Evolutionary conservation across 1,140 invertebrate species (phyloP), one percentile per base, ranked within the genome.

Genomic region (Vollenhovia emeryi): DNA sequence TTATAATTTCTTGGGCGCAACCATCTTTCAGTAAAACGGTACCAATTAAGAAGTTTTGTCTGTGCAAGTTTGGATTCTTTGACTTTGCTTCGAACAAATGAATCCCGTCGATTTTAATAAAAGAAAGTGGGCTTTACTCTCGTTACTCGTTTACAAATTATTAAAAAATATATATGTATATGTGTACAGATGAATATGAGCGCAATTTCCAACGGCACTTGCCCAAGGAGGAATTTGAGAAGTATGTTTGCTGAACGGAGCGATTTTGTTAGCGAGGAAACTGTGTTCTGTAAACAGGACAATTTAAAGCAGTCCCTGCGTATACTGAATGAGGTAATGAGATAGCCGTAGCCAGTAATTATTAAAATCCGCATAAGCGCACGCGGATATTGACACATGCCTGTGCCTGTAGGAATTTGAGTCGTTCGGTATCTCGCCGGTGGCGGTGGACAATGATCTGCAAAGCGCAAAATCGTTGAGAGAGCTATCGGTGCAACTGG

Each of bases 401-500:
- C 36, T 82, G 33, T 5, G 24, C 80, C 40, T 55, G 60, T 59
- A 92, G 87, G 91, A 91, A 88, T 87, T 91, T 27, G 91, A 90
- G 40, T 87, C 84, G 30, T 78, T 91, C 6, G 87, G 59, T 48
- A 62, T 89, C 6, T 4, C 52, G 27, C 6, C 86, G 27, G 27
- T 85, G 30, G 40, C 52, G 6, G 2, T 30, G 33, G 33, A 59
- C n/a, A 75, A 45, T 9, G 36, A 82, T 59, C 40, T 85, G 36
- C 15, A 68, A 18, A 45, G 71, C 30, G 80, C 84, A 30, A 83
- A 88, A 21, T 74, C 78, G n/a, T 64, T 91, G 7, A 82, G 84
- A 21, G 52, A 68, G 11, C 8, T 79, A 57, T 82, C 71, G 6
- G 27, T 91, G 30, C 76, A 82, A 71, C 64, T 92, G 9, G 86